Evolutionary conservation across 2,888 invertebrate genomes (phyloP), one percentile per base, ranked within the genome.

Genomic region (Orchesellides sinensis): DNA sequence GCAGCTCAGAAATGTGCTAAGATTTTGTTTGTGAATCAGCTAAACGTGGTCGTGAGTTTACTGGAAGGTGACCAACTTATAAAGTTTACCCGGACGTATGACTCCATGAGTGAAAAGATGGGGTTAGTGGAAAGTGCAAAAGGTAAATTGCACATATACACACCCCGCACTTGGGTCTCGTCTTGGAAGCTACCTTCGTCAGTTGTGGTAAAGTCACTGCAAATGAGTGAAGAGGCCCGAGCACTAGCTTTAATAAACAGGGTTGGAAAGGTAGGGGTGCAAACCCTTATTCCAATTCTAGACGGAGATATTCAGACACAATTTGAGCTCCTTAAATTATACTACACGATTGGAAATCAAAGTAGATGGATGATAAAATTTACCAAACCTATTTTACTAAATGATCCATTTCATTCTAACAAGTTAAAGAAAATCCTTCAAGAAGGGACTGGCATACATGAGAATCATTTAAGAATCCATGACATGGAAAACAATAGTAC

Each of bases 161-260:
- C 81, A 3, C 81, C 81, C 3, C 79, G 79, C 10, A 17, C 78
- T 1, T 27, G 23, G 27, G n/a, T 32, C 27, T 25, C 35, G 1
- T 5, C 17, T 6, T 45, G 68, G 45, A 66, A 52, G 5, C 23
- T 66, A 8, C 69, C 82, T 0, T 35, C 45, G 14, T 56, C 74
- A 0, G 79, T 84, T 2, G 23, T 17, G 14, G 69, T 85, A 5
- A 74, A 75, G 8, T 84, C 83, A 12, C 47, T 88, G 23, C 86
- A 88, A 82, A 88, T 88, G 88, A 84, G 80, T 66, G 73, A 84
- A n/a, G 70, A 73, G 10, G 81, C 81, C n/a, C 25, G 54, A 21
- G 78, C 81, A 32, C 61, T 75, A 12, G 86, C 84, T 1, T 54
- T 88, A n/a, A 32, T 88, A 3, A 84, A 88, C 54, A 66, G 88